These are phyloP conservation scores for Horisme vitalbata DNA, from an alignment of 2,888 invertebrate genomes.

Conservation along the genomic window DNA sequence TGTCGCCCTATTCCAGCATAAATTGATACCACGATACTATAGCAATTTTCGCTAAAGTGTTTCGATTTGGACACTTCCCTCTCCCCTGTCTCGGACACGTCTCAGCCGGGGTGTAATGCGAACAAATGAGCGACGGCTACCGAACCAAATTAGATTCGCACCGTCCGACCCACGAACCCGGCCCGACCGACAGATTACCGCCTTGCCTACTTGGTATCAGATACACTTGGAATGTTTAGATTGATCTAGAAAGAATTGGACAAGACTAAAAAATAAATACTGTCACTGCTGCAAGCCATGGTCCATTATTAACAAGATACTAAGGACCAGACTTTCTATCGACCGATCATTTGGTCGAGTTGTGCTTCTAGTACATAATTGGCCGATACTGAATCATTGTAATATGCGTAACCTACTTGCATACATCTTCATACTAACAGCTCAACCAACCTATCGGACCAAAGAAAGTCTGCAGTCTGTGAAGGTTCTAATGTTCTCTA, in stretches of 20 bases:
- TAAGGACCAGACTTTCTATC: too few relatives aligned
- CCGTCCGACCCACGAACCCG: constrained; percentile 38
- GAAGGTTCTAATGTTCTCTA: too few relatives aligned
- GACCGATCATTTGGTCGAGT: too few relatives aligned
- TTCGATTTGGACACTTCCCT: constrained; percentile 25
- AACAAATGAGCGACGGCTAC: constrained; percentile 86
- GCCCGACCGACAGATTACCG: constrained; percentile 56
- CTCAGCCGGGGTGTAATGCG: constrained; percentile 55
- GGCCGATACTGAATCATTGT: too few relatives aligned
- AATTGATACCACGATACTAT: constrained; percentile 1
- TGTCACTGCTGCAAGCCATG: too few relatives aligned
- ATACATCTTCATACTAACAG: too few relatives aligned
- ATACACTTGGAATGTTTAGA: constrained; percentile 20
- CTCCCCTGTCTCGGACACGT: constrained; percentile 38
- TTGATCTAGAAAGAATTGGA: constrained; percentile 5
- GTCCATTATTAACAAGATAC: too few relatives aligned
- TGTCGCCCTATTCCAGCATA: not conserved
- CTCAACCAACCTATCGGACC: too few relatives aligned
- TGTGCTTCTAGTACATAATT: too few relatives aligned
- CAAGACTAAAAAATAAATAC: too few relatives aligned
- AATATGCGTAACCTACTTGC: too few relatives aligned
- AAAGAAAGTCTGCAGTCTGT: too few relatives aligned
- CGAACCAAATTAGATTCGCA: constrained; percentile 86
- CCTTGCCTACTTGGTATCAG: constrained; percentile 51
- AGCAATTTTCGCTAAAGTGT: constrained; percentile 21